Base-by-base conservation (phyloP, 1,140 invertebrate genomes). In the Aphelinus certus region DNA sequence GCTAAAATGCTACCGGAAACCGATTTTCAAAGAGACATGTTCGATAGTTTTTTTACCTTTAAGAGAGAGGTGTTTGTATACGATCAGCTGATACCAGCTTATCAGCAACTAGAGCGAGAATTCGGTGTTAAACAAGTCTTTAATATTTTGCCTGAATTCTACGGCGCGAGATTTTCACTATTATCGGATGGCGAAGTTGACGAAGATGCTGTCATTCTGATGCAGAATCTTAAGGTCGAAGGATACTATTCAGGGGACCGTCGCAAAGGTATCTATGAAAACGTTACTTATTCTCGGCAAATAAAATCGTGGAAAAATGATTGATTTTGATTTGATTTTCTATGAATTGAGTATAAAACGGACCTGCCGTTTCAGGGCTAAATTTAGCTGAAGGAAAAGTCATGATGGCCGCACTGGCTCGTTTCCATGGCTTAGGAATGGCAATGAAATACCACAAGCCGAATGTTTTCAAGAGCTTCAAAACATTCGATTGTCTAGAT, bases 361-460 rank as follows among this genome's bases (percentile, higher is more conserved):
- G 1, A 3, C n/a, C 49, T 63, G 2, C 49, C 5, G 70, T 69
- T 69, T 2, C 81, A 74, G 83, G 89, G 1, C 88, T 89, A 51
- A 88, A 90, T 77, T 66, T 88, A 2, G 81, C 82, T 1, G 85
- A 88, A 45, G 83, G 88, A 0, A 83, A 79, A 56, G 69, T 89
- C 1, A 85, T 89, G 2, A 57, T 91, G 2, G 77, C 83, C 60
- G 83, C 87, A 47, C 65, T 91, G 77, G 90, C 89, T 0, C 83
- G 83, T 75, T 91, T 89, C 77, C 90, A 91, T 76, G 89, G 89
- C 0, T 78, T 89, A 45, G 88, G 90, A 0, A 86, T 91, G 42
- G 90, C 89, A 2, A 78, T 87, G 43, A 88, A 88, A 43, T 68
- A 85, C 0, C 85, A 90, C 3, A 87, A 87, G 55, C 87, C 88